phyloP scores from a whole-genome alignment of 2,888 invertebrate species.

The Apomyelois bistriatella region DNA sequence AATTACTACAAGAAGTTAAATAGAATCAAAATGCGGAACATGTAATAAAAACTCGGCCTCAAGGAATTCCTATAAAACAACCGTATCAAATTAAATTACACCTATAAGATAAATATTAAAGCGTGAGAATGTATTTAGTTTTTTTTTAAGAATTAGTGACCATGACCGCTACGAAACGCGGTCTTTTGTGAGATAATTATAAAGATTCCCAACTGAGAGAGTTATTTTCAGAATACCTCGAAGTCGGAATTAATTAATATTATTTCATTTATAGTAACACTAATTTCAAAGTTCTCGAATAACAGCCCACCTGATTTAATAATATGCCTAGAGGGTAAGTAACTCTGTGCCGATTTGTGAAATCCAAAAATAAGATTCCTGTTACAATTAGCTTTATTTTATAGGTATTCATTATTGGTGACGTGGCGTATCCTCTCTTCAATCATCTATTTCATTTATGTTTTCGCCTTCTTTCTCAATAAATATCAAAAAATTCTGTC shows the following conservation, averaged over 20 bases:
- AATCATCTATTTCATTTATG: too few species aligned
- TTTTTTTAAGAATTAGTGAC: constrained; percentile 37
- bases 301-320: neutral
- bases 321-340: too few species aligned
- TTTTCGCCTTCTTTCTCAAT: too few species aligned
- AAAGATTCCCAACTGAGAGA: constrained; percentile 3
- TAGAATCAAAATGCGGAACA: constrained; percentile 20
- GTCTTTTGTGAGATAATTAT: constrained; percentile 4
- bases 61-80: constrained; percentile 44
- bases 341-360: too few species aligned
- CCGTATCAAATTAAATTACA: constrained; percentile 64
- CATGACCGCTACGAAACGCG: constrained; percentile 29
- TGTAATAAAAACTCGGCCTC: constrained; percentile 35
- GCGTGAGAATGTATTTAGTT: constrained; percentile 49
- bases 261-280: neutral
- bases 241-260: neutral
- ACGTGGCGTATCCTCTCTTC: too few species aligned
- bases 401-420: too few species aligned
- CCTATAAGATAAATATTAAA: constrained; percentile 54
- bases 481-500: too few species aligned
- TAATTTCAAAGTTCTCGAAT: neutral
- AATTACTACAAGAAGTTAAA: neutral
- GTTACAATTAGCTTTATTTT: too few species aligned
- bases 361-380: too few species aligned
- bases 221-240: neutral